Percentiles rank a stretch among this genome's conserved stretches.
Conservation (phyloP, 2,888 invertebrate species). For the Ophonus ardosiacus region DNA sequence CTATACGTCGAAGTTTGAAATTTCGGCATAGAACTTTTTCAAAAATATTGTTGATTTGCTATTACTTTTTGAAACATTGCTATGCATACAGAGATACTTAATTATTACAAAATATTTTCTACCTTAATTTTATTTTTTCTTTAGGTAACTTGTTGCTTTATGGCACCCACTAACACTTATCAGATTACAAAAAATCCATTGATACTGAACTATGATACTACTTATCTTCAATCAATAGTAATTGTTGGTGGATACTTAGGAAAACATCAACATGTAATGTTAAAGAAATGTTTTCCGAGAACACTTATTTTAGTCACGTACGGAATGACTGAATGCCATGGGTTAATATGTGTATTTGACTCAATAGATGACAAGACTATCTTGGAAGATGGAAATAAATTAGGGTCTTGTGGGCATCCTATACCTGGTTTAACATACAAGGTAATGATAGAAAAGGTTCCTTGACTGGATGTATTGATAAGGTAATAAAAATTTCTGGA, state of each 20-base stretch:
- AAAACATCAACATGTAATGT: slow-evolving; percentile 65
- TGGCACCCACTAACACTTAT: slow-evolving; percentile 66
- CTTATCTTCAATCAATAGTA: slow-evolving; percentile 52
- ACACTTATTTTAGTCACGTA: slow-evolving; percentile 72
- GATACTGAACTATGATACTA: slow-evolving; percentile 63
- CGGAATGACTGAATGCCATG: slow-evolving; percentile 75
- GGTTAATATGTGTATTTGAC: slow-evolving; percentile 67
- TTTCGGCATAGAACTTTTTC: no score
- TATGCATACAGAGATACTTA: no score
- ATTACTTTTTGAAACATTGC: no score
- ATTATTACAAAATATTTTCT: neutral
- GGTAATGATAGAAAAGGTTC: no score
- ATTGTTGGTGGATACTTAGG: slow-evolving; percentile 68
- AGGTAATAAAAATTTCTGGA: no score
- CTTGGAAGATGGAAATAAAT: slow-evolving; percentile 54
- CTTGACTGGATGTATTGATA: no score
- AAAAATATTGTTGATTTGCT: no score
- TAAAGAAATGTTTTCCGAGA: slow-evolving; percentile 69
- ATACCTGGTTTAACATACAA: slow-evolving; percentile 72
- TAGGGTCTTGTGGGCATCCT: slow-evolving; percentile 68
- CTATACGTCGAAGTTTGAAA: no score
- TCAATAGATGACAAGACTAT: slow-evolving; percentile 13
- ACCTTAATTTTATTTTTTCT: neutral
- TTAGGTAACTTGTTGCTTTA: slow-evolving; percentile 53
- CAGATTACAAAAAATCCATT: slow-evolving; percentile 64